Conservation (phyloP, 1,140 invertebrate species). For the Semibalanus balanoides region DNA sequence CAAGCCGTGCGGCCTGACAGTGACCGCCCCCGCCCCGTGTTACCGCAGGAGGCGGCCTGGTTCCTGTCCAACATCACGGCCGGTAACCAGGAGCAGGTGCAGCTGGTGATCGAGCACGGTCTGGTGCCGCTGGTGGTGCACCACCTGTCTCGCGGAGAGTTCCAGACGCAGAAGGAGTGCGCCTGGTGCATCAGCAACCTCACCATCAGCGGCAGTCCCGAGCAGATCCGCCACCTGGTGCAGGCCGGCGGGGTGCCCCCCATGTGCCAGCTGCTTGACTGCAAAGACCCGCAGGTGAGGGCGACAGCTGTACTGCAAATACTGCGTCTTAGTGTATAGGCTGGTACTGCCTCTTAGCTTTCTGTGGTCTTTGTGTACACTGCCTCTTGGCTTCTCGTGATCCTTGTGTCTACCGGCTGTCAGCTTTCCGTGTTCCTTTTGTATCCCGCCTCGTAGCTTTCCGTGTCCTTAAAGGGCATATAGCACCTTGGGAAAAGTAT, state of each 20-base stretch:
- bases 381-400: too few relatives aligned
- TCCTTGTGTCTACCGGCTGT: too few relatives aligned
- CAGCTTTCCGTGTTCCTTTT: too few relatives aligned
- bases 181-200: slow-evolving; percentile 98
- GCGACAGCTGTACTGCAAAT: too few relatives aligned
- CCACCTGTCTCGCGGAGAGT: slow-evolving; percentile 83
- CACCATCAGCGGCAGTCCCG: slow-evolving; percentile 86
- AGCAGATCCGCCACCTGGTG: slow-evolving; percentile 67
- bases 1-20: too few relatives aligned
- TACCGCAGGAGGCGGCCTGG: slow-evolving; percentile 81
- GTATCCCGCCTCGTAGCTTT: too few relatives aligned
- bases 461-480: too few relatives aligned
- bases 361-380: too few relatives aligned
- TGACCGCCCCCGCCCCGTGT: too few relatives aligned
- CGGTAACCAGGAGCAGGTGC: slow-evolving; percentile 91
- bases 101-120: slow-evolving; percentile 88
- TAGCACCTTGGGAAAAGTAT: too few relatives aligned
- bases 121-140: slow-evolving; percentile 88
- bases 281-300: slow-evolving; percentile 73
- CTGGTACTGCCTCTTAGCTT: too few relatives aligned
- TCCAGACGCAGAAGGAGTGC: slow-evolving; percentile 97
- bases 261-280: slow-evolving; percentile 73
- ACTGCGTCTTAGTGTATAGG: too few relatives aligned
- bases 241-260: slow-evolving; percentile 75
- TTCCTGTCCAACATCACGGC: slow-evolving; percentile 98